phyloP scores from a whole-genome alignment of 2,113 vertebrate species.

The Oreochromis niloticus region DNA sequence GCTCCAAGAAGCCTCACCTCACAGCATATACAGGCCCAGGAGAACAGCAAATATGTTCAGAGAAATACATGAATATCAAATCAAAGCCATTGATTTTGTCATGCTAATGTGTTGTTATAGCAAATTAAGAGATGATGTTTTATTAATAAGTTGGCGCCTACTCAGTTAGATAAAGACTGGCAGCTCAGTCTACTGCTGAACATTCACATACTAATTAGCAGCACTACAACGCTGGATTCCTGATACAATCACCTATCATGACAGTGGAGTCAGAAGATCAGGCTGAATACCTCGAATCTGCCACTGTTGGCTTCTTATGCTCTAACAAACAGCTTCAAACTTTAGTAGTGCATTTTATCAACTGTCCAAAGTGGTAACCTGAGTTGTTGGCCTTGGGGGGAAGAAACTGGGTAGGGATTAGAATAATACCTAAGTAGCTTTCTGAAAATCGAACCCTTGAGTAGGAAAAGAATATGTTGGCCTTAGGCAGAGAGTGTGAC shows the following conservation, averaged over 20 bases:
- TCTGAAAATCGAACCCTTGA: conserved; percentile 64
- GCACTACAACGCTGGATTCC: not conserved
- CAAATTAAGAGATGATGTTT: conserved; percentile 65
- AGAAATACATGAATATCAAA: conserved; percentile 71
- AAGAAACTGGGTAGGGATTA: conserved; percentile 58
- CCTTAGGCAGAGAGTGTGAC: conserved; percentile 62
- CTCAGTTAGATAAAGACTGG: conserved; percentile 16
- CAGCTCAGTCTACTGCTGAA: not conserved
- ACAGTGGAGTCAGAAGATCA: not conserved
- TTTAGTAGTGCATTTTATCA: conserved; percentile 33
- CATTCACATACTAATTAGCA: not conserved
- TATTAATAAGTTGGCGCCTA: conserved; percentile 47
- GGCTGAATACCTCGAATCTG: not conserved
- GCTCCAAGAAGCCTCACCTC: conserved; percentile 57
- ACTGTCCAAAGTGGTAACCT: conserved; percentile 59
- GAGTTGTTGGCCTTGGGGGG: conserved; percentile 33
- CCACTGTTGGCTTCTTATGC: not conserved
- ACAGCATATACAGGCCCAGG: conserved; percentile 40
- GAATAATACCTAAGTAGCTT: conserved; percentile 71
- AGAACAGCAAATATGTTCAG: conserved; percentile 60
- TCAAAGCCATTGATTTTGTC: conserved; percentile 73
- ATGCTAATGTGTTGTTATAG: conserved; percentile 68
- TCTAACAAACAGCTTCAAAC: conserved; percentile 30
- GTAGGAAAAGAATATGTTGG: conserved; percentile 57
- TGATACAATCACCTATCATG: not conserved